Base-by-base conservation (phyloP, 64 coral and sea anemone species). In the Montipora capricornis region DNA sequence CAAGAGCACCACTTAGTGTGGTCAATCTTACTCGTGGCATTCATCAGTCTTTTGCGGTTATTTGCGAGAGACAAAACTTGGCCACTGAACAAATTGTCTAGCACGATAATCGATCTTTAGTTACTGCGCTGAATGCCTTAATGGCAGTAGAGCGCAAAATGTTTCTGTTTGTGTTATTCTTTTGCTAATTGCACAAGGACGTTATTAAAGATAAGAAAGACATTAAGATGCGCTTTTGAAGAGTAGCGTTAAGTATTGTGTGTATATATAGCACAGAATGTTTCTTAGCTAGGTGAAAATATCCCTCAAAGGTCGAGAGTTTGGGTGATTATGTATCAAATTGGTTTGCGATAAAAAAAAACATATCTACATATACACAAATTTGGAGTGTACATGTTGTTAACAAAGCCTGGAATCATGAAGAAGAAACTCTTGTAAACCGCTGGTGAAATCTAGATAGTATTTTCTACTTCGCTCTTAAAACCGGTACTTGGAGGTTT, bases 111-210 rank as follows among this genome's bases (percentile, higher is more conserved):
- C 44, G 76, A 78, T 20, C 64, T 70, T 73, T 10, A 46, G 64
- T 86, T 86, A 73, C 82, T 46, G 45, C 6, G 45, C 1, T 49
- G 50, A 73, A 49, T 71, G 44, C 45, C 5, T 22, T 86, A 71
- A 86, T 86, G 47, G 17, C 82, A 73, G 49, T 46, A 17, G 68
- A 86, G 50, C 16, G 60, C 49, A 57, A 57, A 71, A 17, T 49
- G 66, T 71, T 86, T 68, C 82, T 20, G 47, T 86, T 67, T 20
- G 66, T 86, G 61, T 68, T 71, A 73, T 86, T 86, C n/a, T 71
- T 49, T 70, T 73, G 44, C 44, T 86, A 86, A 86, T 86, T 71
- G 66, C 44, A 13, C 46, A 71, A 86, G 66, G 49, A 46, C 47
- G 82, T 50, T 71, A 15, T 48, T 50, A 49, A 50, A 69, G 19